Percentiles rank a stretch among this genome's conserved stretches.
Conservation (phyloP, 1,140 invertebrate genomes). For the Araneus ventricosus region DNA sequence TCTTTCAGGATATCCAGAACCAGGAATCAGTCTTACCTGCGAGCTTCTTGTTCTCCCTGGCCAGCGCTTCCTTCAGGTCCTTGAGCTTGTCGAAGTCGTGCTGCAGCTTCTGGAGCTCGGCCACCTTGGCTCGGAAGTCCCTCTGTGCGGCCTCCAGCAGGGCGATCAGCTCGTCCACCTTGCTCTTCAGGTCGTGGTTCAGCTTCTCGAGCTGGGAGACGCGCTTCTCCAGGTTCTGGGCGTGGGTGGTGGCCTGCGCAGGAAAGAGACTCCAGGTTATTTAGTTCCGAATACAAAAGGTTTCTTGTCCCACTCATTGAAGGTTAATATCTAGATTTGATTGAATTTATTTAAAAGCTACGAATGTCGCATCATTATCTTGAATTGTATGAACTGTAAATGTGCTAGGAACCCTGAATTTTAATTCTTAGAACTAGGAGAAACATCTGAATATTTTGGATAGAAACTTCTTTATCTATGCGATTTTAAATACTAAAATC, state of each 20-base stretch:
- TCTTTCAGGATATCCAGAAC: neutral
- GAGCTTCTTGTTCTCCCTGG: conserved; percentile 97
- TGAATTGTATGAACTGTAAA: too few species aligned
- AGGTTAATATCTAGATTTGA: too few species aligned
- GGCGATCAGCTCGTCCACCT: conserved; percentile 93
- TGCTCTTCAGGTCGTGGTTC: conserved; percentile 87
- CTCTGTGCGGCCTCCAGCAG: conserved; percentile 94
- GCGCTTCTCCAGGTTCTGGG: conserved; percentile 94
- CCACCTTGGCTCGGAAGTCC: conserved; percentile 92
- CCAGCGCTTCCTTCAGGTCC: conserved; percentile 93
- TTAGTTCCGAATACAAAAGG: too few species aligned
- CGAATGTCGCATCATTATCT: too few species aligned
- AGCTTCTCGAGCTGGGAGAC: conserved; percentile 94
- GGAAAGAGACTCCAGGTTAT: too few species aligned
- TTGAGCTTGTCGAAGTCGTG: conserved; percentile 96
- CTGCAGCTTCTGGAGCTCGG: conserved; percentile 90
- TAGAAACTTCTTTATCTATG: too few species aligned
- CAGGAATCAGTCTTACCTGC: conserved; percentile 83
- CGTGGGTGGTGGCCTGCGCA: conserved; percentile 83
- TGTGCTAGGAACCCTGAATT: too few species aligned
- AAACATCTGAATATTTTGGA: too few species aligned
- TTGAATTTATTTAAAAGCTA: neutral
- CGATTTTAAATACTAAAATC: too few species aligned
- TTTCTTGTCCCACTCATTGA: neutral
- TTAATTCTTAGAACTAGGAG: too few species aligned